Percentiles rank a stretch among this genome's conserved stretches.
Evolutionary conservation across 2,888 invertebrate genomes (phyloP).

Genomic region (Hypercompe scribonia): DNA sequence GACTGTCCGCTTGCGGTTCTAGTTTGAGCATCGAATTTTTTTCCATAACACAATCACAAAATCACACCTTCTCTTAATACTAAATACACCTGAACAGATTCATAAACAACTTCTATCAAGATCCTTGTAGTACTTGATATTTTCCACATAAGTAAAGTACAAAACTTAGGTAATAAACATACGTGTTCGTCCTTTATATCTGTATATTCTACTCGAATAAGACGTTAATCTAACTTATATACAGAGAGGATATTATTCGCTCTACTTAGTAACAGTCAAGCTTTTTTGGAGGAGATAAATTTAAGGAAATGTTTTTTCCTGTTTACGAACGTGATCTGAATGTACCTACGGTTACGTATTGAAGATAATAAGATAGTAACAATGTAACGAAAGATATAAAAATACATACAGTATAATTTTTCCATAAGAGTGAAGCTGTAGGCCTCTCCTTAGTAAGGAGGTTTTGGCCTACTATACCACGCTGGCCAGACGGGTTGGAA

Average conservation of each 20-base stretch:
- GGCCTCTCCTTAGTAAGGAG: too few relatives aligned
- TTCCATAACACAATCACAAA: too few relatives aligned
- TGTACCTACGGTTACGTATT: conserved; percentile 19
- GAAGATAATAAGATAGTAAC: conserved; percentile 22
- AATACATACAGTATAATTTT: conserved; percentile 4
- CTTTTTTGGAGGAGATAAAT: conserved; percentile 40
- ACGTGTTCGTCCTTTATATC: conserved; percentile 8
- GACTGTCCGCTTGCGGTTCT: too few relatives aligned
- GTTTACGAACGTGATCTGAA: conserved; percentile 44
- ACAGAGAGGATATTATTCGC: conserved; percentile 29
- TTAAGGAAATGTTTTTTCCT: conserved; percentile 49
- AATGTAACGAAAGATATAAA: conserved; percentile 7
- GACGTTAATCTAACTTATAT: conserved; percentile 22
- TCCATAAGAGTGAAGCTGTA: background rate
- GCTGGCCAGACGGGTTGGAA: too few relatives aligned
- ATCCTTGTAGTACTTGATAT: background rate
- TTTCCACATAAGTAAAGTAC: conserved; percentile 4
- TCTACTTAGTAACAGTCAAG: conserved; percentile 27
- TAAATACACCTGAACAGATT: background rate
- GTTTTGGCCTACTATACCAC: too few relatives aligned
- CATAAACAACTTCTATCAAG: background rate
- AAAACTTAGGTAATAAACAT: conserved; percentile 16
- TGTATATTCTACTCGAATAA: conserved; percentile 19
- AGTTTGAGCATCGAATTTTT: too few relatives aligned
- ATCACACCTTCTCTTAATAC: background rate